A percentile compares a stretch with the other conserved stretches of the same genome.
These are phyloP conservation scores for Sebastes itinus DNA, from an alignment of 2,797 vertebrate genomes.

Conservation along the genomic window DNA sequence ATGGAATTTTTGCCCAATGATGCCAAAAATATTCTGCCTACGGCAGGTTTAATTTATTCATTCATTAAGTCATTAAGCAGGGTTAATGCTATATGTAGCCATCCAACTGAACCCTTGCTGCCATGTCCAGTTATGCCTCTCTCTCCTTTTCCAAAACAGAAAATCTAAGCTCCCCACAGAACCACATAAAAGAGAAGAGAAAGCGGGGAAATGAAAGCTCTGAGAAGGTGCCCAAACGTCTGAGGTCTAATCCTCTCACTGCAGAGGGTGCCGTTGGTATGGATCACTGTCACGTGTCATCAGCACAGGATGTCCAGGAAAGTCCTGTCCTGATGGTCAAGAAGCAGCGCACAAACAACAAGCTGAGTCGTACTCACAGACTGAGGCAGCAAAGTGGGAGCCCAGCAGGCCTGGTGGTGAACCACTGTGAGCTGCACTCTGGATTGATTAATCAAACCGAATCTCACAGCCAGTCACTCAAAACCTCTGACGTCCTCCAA, in stretches of 20 bases:
- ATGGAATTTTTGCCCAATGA: too few relatives aligned
- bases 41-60: not conserved
- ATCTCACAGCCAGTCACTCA: not conserved
- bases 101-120: not conserved
- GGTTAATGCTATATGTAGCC: not conserved
- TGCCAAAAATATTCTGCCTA: too few relatives aligned
- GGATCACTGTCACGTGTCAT: not conserved
- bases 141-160: not conserved
- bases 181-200: conserved; percentile 46
- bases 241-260: not conserved
- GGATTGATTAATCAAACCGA: not conserved
- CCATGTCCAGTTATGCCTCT: not conserved
- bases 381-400: conserved; percentile 25
- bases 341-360: conserved; percentile 17
- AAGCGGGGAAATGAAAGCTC: conserved; percentile 37
- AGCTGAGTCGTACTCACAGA: conserved; percentile 63
- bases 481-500: not conserved
- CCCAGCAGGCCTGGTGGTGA: not conserved
- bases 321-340: not conserved
- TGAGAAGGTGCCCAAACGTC: conserved; percentile 46
- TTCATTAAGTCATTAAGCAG: not conserved
- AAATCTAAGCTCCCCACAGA: not conserved
- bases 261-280: not conserved
- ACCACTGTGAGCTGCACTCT: not conserved
- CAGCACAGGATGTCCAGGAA: not conserved